phyloP scores from a whole-genome alignment of 2,797 vertebrate genomes.

The Coendou prehensilis region DNA sequence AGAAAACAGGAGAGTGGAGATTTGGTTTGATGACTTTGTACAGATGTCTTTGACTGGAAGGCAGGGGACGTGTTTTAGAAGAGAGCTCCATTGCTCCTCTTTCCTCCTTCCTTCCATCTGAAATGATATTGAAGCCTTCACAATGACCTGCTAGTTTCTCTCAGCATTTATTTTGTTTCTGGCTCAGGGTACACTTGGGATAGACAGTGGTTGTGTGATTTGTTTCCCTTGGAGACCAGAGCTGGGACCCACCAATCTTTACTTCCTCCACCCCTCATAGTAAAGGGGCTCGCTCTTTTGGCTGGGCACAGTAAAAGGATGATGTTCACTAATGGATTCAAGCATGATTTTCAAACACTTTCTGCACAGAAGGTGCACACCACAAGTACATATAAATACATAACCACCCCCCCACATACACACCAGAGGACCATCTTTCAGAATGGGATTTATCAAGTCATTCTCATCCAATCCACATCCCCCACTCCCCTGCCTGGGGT shows the following conservation, averaged over 20 bases:
- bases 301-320: background rate
- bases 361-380: background rate
- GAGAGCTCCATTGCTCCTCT: background rate
- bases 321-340: background rate
- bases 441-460: background rate
- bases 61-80: background rate
- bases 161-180: background rate
- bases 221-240: background rate
- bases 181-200: background rate
- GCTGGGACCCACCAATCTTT: background rate
- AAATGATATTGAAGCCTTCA: background rate
- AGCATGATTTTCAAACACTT: slow-evolving; percentile 10
- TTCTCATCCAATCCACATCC: background rate
- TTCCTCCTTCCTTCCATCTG: background rate
- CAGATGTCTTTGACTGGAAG: background rate
- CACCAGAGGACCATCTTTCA: background rate
- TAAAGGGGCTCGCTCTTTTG: background rate
- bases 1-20: background rate
- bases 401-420: no score
- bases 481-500: background rate
- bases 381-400: fast-evolving
- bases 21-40: background rate
- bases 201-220: background rate
- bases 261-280: background rate
- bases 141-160: background rate